Conservation (phyloP, 1,140 invertebrate genomes). For the Drosophila paulistorum region DNA sequence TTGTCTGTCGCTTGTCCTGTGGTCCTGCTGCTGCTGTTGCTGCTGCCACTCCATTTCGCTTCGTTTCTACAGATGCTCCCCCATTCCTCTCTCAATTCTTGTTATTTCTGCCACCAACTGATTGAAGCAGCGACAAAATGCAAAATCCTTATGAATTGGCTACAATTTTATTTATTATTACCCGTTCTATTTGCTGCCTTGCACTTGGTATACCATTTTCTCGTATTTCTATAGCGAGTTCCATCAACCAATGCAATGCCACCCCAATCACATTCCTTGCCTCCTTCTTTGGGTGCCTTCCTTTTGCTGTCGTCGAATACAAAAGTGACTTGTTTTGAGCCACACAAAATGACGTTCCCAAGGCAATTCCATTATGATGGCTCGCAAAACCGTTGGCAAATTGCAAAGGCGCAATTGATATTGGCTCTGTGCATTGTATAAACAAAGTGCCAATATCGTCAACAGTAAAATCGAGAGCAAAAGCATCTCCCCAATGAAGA, state of each 20-base stretch:
- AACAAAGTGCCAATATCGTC: conserved; percentile 47
- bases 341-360: conserved; percentile 76
- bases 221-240: conserved; percentile 27
- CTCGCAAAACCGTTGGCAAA: conserved; percentile 64
- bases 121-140: conserved; percentile 67
- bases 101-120: conserved; percentile 16
- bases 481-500: background rate
- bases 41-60: background rate
- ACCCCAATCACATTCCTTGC: background rate
- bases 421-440: conserved; percentile 56
- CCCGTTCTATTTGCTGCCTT: conserved; percentile 65
- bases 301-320: conserved; percentile 26
- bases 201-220: conserved; percentile 25
- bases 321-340: conserved; percentile 73
- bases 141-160: conserved; percentile 80
- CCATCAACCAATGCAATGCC: conserved; percentile 2
- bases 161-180: conserved; percentile 81
- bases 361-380: conserved; percentile 77
- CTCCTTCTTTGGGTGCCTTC: conserved; percentile 21
- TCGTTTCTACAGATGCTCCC: background rate
- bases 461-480: conserved; percentile 22
- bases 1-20: conserved; percentile 28
- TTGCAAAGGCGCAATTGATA: conserved; percentile 76
- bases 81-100: background rate
- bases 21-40: conserved; percentile 10